A percentile compares a stretch with the other conserved stretches of the same genome.
phyloP scores from a whole-genome alignment of 2,113 vertebrate species.

The Tenrec ecaudatus region DNA sequence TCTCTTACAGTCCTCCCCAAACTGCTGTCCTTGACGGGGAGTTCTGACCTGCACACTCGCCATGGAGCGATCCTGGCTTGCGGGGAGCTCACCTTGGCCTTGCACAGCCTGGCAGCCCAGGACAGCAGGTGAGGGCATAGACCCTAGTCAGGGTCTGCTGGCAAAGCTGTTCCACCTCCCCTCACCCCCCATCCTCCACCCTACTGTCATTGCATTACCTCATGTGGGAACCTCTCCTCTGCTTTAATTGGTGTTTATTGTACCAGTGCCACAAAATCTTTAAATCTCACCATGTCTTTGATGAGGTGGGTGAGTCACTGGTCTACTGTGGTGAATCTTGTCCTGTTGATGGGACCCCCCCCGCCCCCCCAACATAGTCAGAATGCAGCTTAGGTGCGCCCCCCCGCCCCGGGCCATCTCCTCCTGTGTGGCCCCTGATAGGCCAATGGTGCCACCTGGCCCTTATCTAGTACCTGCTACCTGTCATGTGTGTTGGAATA shows the following conservation, averaged over 20 bases:
- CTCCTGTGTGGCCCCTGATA: background rate
- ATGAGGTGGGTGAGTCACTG: too few relatives aligned
- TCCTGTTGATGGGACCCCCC: background rate
- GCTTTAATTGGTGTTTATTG: slow-evolving; percentile 43
- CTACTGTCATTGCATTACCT: slow-evolving; percentile 55
- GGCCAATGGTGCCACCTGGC: background rate
- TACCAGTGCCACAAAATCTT: background rate
- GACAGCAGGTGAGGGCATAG: slow-evolving; percentile 86
- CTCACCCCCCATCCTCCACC: background rate
- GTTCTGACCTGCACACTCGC: slow-evolving; percentile 92
- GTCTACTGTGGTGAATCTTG: background rate
- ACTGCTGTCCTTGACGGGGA: slow-evolving; percentile 90
- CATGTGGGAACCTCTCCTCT: background rate
- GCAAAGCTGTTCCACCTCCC: slow-evolving; percentile 43
- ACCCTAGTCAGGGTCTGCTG: slow-evolving; percentile 46
- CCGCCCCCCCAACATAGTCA: background rate
- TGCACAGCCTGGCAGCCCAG: slow-evolving; percentile 89
- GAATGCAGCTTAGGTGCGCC: background rate
- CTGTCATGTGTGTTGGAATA: background rate
- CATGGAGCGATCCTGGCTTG: slow-evolving; percentile 96
- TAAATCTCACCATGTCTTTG: background rate
- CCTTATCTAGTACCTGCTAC: background rate
- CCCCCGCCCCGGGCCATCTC: too few relatives aligned
- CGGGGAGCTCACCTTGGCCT: slow-evolving; percentile 93
- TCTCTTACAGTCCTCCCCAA: slow-evolving; percentile 91